phyloP scores from a whole-genome alignment of 2,888 invertebrate species.

The Drosophila setosimentum region DNA sequence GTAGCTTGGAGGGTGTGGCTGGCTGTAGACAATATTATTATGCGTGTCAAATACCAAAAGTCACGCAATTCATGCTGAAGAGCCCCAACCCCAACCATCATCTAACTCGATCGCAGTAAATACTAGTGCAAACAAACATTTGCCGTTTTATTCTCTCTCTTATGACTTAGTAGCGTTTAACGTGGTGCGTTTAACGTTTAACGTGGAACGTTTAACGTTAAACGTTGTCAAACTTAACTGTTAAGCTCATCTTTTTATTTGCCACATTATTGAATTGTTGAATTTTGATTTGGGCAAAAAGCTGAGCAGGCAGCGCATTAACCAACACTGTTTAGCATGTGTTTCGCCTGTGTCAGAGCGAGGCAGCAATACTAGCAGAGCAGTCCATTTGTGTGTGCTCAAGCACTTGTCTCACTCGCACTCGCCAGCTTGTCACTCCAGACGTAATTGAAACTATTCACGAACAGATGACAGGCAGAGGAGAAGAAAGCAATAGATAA shows the following conservation, averaged over 20 bases:
- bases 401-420: constrained; percentile 12
- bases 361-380: constrained; percentile 1
- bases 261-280: background rate
- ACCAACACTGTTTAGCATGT: constrained; percentile 15
- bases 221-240: background rate
- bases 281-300: background rate
- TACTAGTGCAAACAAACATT: background rate
- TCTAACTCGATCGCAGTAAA: constrained; percentile 17
- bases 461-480: too few relatives aligned
- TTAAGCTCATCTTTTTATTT: background rate
- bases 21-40: constrained; percentile 30
- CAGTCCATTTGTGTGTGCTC: constrained; percentile 8
- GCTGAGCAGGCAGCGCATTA: background rate
- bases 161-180: background rate
- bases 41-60: constrained; percentile 46
- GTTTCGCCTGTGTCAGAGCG: background rate
- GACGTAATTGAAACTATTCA: too few relatives aligned
- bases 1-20: background rate
- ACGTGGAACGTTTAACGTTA: background rate
- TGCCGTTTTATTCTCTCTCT: background rate
- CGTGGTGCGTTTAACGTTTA: too few relatives aligned
- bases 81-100: background rate
- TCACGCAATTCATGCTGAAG: constrained; percentile 38
- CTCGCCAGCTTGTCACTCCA: background rate
- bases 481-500: background rate